These are phyloP conservation scores for Scomber colias DNA, from an alignment of 2,113 vertebrate species.

Conservation along the genomic window DNA sequence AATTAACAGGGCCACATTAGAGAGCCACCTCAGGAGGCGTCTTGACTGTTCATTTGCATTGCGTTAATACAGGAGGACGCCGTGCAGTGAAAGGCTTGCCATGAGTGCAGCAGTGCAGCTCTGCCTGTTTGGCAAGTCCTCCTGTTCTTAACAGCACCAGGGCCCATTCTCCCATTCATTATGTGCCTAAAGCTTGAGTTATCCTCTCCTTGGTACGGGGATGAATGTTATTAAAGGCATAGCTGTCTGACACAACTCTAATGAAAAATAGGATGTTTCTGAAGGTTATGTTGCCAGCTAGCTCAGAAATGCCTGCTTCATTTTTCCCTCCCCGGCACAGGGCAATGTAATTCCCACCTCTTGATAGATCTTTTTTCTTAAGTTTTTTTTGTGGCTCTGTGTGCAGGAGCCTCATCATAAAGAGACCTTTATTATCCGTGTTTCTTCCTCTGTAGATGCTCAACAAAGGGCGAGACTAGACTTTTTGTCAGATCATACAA, in stretches of 20 bases:
- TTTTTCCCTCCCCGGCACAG: conserved; percentile 79
- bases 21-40: conserved; percentile 89
- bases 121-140: conserved; percentile 73
- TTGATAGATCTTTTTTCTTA: conserved; percentile 87
- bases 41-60: conserved; percentile 93
- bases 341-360: conserved; percentile 86
- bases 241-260: conserved; percentile 86
- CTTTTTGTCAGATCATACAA: conserved; percentile 80
- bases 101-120: conserved; percentile 79
- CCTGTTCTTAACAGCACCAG: conserved; percentile 75
- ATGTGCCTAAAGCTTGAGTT: conserved; percentile 87
- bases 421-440: conserved; percentile 84
- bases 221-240: conserved; percentile 89
- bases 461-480: conserved; percentile 81
- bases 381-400: conserved; percentile 78
- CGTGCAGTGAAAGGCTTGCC: conserved; percentile 86
- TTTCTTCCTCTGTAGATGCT: conserved; percentile 75
- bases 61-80: conserved; percentile 85
- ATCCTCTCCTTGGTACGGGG: conserved; percentile 85
- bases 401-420: conserved; percentile 85
- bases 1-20: conserved; percentile 96
- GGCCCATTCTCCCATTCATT: conserved; percentile 86
- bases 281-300: conserved; percentile 87
- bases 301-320: conserved; percentile 85
- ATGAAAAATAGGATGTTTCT: conserved; percentile 90